Evolutionary conservation across 30 jellyfish, hydroid and myxozoan genomes (phyloP), one percentile per base, ranked within the genome.

Genomic region (Rhopilema esculentum): DNA sequence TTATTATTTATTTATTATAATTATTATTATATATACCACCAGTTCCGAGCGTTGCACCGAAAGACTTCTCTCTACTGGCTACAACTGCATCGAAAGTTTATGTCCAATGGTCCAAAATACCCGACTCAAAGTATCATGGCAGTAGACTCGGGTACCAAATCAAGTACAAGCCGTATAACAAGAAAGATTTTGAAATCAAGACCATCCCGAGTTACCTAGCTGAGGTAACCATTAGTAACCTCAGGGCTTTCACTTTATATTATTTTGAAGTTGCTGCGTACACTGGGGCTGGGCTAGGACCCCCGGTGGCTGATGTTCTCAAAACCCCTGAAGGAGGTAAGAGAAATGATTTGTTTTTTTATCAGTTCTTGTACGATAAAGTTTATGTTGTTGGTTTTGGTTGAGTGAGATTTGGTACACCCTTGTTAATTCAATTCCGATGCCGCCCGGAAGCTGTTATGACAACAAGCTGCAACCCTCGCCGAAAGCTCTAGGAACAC

Each of bases 321-420:
- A 90, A 82, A 72, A 90, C 97, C 53, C 94, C 88, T 49, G 97
- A 90, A 77, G 94, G 90, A 83, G 97, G 97, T 89, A 81, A 29
- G 53, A 15, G 25, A 7, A 12, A 2, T 40, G 12, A 12, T 12
- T 40, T n/a, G n/a, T n/a, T n/a, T n/a, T n/a, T n/a, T n/a, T n/a
- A n/a, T n/a, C n/a, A n/a, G n/a, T n/a, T n/a, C n/a, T n/a, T n/a
- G n/a, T n/a, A n/a, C n/a, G n/a, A n/a, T n/a, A n/a, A n/a, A n/a
- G n/a, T n/a, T n/a, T n/a, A n/a, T n/a, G n/a, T n/a, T n/a, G n/a
- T 40, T 40, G 57, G 12, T 40, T 40, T 40, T 40, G 57, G 57
- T 2, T 40, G 57, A n/a, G n/a, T n/a, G n/a, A n/a, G n/a, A n/a
- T n/a, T n/a, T n/a, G n/a, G n/a, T n/a, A n/a, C n/a, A n/a, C n/a